Conservation (phyloP, 2,113 vertebrate species). For the Gallinago paraguaiae region DNA sequence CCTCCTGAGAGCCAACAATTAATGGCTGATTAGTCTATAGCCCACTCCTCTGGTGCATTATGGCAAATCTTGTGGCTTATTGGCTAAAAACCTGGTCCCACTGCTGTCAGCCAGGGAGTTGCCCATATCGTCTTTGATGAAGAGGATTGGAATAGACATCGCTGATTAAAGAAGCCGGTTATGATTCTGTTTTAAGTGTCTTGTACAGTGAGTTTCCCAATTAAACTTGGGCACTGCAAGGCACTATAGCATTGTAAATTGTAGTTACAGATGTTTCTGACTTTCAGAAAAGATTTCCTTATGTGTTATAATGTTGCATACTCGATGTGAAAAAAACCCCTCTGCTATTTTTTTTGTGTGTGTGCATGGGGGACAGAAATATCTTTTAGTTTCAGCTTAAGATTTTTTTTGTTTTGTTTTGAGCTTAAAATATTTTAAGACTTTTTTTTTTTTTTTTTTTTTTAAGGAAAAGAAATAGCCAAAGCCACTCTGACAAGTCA, state of each 20-base stretch:
- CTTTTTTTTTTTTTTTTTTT: not conserved
- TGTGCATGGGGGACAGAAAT: not conserved
- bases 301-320: not conserved
- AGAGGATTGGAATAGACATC: not conserved
- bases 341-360: not conserved
- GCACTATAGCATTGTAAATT: constrained; percentile 27
- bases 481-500: not conserved
- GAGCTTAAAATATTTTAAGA: not conserved
- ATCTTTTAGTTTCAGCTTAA: not conserved
- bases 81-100: not conserved
- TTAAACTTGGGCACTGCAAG: constrained; percentile 26
- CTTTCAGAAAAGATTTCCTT: constrained; percentile 56
- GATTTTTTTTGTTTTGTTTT: not conserved
- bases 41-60: not conserved
- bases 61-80: not conserved
- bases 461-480: not conserved
- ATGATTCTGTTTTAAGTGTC: not conserved
- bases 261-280: constrained; percentile 48
- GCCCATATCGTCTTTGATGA: not conserved
- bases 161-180: constrained; percentile 2
- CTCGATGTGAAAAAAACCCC: not conserved
- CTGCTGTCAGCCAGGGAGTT: not conserved
- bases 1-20: not conserved
- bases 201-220: constrained; percentile 26
- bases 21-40: not conserved